Conservation (phyloP, 2,113 vertebrate genomes). For the Campylomormyrus numenius region DNA sequence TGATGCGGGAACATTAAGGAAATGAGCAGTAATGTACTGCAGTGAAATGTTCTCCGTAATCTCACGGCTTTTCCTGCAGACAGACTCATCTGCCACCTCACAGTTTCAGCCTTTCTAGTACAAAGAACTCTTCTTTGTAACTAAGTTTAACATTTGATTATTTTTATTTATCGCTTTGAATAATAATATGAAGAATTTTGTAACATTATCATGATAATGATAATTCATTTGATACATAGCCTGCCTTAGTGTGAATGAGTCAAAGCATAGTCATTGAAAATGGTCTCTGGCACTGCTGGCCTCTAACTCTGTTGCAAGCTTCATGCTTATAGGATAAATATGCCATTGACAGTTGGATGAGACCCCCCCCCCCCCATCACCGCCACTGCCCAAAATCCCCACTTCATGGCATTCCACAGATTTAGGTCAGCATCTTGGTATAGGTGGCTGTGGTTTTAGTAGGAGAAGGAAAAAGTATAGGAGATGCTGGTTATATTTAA, state of each 20-base stretch:
- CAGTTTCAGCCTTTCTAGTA: not conserved
- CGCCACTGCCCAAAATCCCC: not conserved
- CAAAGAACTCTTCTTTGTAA: not conserved
- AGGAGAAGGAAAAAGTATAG: slow-evolving; percentile 16
- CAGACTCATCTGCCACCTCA: not conserved
- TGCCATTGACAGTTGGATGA: not conserved
- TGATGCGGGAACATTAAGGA: not conserved
- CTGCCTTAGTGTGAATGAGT: not conserved
- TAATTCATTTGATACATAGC: not conserved
- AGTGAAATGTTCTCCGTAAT: not conserved
- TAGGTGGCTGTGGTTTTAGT: slow-evolving; percentile 46
- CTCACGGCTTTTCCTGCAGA: not conserved
- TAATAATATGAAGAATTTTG: not conserved
- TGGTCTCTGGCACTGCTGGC: not conserved
- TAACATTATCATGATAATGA: not conserved
- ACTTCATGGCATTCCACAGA: slow-evolving; percentile 3
- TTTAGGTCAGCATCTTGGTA: slow-evolving; percentile 52
- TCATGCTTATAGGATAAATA: not conserved
- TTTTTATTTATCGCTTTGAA: not conserved
- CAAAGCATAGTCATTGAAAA: not conserved
- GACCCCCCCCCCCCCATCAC: not conserved
- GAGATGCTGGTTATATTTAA: not conserved
- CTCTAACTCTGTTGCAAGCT: not conserved
- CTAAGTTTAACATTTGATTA: not conserved
- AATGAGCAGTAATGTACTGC: not conserved